Base-by-base conservation (phyloP, 1,140 invertebrate species). In the Drosophila teissieri region DNA sequence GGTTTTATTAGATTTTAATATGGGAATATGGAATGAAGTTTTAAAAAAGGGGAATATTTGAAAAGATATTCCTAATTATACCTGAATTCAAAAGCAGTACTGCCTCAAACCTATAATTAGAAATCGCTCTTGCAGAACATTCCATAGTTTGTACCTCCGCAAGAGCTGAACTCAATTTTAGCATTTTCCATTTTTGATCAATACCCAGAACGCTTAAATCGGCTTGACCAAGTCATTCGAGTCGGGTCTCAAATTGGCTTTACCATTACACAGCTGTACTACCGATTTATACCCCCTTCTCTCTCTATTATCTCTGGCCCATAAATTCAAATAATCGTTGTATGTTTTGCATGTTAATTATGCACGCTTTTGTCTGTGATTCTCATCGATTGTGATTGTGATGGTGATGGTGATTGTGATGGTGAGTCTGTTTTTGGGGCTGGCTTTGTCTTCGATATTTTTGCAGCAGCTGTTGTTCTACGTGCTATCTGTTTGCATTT, bases 311-410 rank as follows among this genome's bases (percentile, higher is more conserved):
- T 22, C 27, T 17, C 14, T 45, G 15, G 27, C 56, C 24, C 55
- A 72, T 80, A 78, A 78, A 79, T 82, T 88, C 78, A 79, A 88
- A 88, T 86, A 86, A 78, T 85, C 74, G 62, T 58, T 88, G 69
- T 76, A 76, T 88, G 82, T 88, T 88, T 76, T 83, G 82, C 79
- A 86, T 86, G 82, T 86, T 86, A 86, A 86, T 86, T 86, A 86
- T 82, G 79, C 57, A 64, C 31, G 54, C 45, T 36, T 36, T 67
- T 69, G 42, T 57, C 49, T 48, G 37, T 24, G 22, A 17, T 49
- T 39, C 46, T 24, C 52, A 24, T 22, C 63, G 51, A 70, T 70
- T 70, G 64, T 69, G 64, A 42, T 65, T 70, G 19, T 22, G 40
- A 37, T 49, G 56, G 63, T 68, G 34, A 36, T 8, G 2, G 34